Conservation (phyloP, 1,140 invertebrate genomes). For the Uloborus diversus region DNA sequence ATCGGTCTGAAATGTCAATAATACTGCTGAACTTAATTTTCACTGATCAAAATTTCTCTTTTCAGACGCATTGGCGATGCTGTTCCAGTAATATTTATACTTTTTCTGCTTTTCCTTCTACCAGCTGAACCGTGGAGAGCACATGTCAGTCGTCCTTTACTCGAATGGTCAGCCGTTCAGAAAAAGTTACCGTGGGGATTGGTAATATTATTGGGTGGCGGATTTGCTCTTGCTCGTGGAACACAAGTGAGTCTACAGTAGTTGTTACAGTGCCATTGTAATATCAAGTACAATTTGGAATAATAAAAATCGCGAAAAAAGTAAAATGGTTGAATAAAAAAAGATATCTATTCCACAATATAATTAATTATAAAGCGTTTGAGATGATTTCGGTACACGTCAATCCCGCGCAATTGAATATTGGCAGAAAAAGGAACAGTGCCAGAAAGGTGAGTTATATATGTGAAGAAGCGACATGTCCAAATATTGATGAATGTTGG, state of each 20-base stretch:
- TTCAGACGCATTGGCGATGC: constrained; percentile 72
- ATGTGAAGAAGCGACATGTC: too few relatives aligned
- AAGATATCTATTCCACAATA: background rate
- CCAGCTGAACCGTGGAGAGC: constrained; percentile 73
- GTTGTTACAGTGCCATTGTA: background rate
- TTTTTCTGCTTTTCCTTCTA: constrained; percentile 81
- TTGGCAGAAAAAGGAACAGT: too few relatives aligned
- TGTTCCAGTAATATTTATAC: constrained; percentile 81
- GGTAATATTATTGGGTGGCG: constrained; percentile 74
- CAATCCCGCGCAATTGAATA: background rate
- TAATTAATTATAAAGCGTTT: background rate
- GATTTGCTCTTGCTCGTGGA: constrained; percentile 88
- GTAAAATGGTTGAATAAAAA: background rate
- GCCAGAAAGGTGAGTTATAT: too few relatives aligned
- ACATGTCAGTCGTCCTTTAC: constrained; percentile 50
- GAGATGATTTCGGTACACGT: background rate
- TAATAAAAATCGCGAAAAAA: background rate
- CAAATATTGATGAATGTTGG: too few relatives aligned
- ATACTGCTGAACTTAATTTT: too few relatives aligned
- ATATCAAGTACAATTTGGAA: background rate
- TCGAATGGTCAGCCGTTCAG: constrained; percentile 65
- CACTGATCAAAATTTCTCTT: background rate
- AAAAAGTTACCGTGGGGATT: constrained; percentile 68
- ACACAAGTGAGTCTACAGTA: constrained; percentile 69
- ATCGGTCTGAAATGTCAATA: too few relatives aligned